Percentiles rank a stretch among this genome's conserved stretches.
Conservation (phyloP, 2,113 vertebrate genomes). For the Alces alces region DNA sequence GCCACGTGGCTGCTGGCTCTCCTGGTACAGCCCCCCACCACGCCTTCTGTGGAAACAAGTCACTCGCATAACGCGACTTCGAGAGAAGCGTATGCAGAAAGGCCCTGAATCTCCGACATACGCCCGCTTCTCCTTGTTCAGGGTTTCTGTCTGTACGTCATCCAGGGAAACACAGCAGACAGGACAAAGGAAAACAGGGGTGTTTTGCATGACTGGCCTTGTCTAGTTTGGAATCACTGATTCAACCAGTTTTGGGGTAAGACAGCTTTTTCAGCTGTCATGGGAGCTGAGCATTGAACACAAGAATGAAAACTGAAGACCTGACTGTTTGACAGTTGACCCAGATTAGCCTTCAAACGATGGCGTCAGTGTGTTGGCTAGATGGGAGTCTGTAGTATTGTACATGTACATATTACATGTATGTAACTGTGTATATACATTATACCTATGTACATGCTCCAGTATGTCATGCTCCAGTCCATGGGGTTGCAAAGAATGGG, state of each 20-base stretch:
- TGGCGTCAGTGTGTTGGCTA: background rate
- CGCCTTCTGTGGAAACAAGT: background rate
- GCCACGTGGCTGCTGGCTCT: background rate
- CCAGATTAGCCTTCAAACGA: background rate
- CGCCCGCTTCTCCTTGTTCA: background rate
- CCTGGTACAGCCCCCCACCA: background rate
- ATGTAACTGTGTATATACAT: background rate
- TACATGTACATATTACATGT: no score
- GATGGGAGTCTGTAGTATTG: background rate
- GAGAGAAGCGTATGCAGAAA: background rate
- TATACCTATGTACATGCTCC: fast-evolving
- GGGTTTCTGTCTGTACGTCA: background rate
- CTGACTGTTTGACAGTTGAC: background rate
- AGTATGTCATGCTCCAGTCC: background rate
- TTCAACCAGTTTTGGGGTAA: background rate
- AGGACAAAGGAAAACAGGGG: background rate
- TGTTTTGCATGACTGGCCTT: background rate
- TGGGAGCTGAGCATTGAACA: background rate
- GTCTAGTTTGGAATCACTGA: background rate
- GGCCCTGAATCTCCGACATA: background rate
- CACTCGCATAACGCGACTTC: background rate
- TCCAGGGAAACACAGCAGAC: background rate
- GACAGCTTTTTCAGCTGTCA: background rate
- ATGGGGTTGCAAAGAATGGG: fast-evolving
- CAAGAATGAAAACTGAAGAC: background rate